A percentile compares a stretch with the other conserved stretches of the same genome.
These are phyloP conservation scores for Thunnus maccoyii DNA, from an alignment of 2,113 vertebrate genomes.

Conservation along the genomic window DNA sequence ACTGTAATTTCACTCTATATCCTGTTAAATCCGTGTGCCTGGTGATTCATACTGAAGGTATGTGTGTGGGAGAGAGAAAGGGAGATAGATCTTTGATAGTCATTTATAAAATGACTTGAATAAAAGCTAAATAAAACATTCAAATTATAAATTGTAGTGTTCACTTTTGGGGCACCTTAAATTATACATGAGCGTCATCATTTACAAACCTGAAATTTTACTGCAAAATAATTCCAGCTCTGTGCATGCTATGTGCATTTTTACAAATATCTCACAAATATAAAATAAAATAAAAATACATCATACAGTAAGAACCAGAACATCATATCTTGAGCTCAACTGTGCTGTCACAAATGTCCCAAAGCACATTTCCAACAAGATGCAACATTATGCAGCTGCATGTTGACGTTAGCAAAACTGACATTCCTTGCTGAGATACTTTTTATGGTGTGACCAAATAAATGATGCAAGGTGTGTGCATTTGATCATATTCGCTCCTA, in stretches of 20 bases:
- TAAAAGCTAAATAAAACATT: conserved; percentile 46
- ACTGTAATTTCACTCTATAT: conserved; percentile 12
- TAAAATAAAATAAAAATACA: too few relatives aligned
- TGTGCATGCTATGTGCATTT: not conserved
- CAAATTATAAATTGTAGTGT: conserved; percentile 33
- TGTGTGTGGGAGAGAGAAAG: not conserved
- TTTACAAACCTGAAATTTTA: not conserved
- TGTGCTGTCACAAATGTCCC: not conserved
- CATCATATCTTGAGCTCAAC: not conserved
- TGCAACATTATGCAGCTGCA: conserved; percentile 8
- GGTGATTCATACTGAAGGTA: conserved; percentile 3
- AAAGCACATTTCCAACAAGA: conserved; percentile 12
- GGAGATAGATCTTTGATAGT: conserved; percentile 11
- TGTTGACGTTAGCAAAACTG: conserved; percentile 28
- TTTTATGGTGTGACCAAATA: conserved; percentile 28
- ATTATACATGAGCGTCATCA: not conserved
- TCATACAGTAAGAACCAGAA: too few relatives aligned
- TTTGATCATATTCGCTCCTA: not conserved
- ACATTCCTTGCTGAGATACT: conserved; percentile 23
- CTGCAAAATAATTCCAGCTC: conserved; percentile 1
- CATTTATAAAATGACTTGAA: conserved; percentile 36
- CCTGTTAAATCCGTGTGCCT: not conserved
- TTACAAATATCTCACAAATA: not conserved
- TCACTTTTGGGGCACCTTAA: conserved; percentile 14
- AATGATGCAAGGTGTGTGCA: not conserved